Evolutionary conservation across 2,888 invertebrate species (phyloP), one percentile per base, ranked within the genome.

Genomic region (Mylabris sibirica): DNA sequence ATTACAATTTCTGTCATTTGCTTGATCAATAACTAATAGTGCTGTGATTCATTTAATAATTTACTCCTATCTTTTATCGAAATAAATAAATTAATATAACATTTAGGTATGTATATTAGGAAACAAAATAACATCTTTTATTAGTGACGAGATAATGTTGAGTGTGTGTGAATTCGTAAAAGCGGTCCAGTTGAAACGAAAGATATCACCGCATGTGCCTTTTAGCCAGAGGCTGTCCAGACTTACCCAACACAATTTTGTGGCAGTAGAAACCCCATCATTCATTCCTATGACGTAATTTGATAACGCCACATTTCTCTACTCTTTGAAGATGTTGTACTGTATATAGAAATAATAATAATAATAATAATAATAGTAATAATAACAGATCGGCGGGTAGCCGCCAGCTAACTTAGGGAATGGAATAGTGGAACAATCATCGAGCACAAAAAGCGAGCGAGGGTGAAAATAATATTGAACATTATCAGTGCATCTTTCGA

Each of bases 231-330:
- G 49, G 49, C 49, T 22, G n/a, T 8, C 17, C 44, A 44, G n/a
- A 44, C 44, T 44, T 44, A 8, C 6, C 2, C 12, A 30, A 17
- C 20, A 53, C 22, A 53, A 53, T 53, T 53, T 53, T 53, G 22
- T 22, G 49, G 49, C 11, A 22, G 49, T 53, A 53, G 49, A 62
- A 62, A 66, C 60, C 64, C 66, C 66, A 69, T 69, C 66, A 69
- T 69, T 69, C 69, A 69, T 68, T 72, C 69, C 22, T 8, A 22
- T 68, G 65, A 49, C 64, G 72, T 76, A 76, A 76, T 75, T 74
- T 74, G 74, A 75, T 75, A 76, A 76, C 72, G 72, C 71, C 72
- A 73, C 65, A 61, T 69, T 69, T 67, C 67, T 68, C 67, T 68
- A 73, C 72, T 75, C 72, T 72, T 72, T 73, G 70, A 76, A 74